Conservation (phyloP, 2,888 invertebrate genomes). For the Agrochola circellaris region DNA sequence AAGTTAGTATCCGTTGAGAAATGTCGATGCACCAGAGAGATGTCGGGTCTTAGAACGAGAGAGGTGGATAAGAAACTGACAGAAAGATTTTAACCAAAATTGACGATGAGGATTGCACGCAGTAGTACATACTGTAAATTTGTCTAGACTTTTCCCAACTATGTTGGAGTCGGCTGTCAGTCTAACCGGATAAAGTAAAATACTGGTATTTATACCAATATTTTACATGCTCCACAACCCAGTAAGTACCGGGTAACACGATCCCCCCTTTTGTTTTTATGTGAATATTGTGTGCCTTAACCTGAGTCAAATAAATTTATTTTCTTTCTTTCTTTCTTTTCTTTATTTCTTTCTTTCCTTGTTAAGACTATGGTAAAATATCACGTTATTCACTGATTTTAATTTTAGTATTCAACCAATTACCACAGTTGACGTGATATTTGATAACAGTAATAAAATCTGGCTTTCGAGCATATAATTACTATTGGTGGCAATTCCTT, state of each 20-base stretch:
- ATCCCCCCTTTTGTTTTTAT: too few relatives aligned
- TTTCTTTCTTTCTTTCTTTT: too few relatives aligned
- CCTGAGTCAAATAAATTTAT: too few relatives aligned
- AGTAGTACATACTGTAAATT: background rate
- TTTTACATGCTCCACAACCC: too few relatives aligned
- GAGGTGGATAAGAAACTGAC: constrained; percentile 22
- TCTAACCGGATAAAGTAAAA: too few relatives aligned
- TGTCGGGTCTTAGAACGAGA: constrained; percentile 24
- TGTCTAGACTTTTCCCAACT: background rate
- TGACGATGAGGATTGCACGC: background rate
- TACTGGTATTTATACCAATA: too few relatives aligned
- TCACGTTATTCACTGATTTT: background rate
- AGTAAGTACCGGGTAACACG: too few relatives aligned
- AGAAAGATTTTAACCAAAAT: background rate
- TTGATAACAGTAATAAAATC: background rate
- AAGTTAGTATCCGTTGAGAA: constrained; percentile 53
- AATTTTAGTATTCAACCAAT: background rate
- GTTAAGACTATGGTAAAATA: background rate
- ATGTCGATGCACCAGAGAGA: constrained; percentile 40
- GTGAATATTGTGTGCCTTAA: too few relatives aligned
- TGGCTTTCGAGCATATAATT: too few relatives aligned
- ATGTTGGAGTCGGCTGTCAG: too few relatives aligned
- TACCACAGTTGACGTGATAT: background rate
- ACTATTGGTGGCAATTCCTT: too few relatives aligned
- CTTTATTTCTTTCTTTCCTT: too few relatives aligned